These are phyloP conservation scores for Urophycis tenuis DNA, from an alignment of 2,797 vertebrate species.

Conservation along the genomic window DNA sequence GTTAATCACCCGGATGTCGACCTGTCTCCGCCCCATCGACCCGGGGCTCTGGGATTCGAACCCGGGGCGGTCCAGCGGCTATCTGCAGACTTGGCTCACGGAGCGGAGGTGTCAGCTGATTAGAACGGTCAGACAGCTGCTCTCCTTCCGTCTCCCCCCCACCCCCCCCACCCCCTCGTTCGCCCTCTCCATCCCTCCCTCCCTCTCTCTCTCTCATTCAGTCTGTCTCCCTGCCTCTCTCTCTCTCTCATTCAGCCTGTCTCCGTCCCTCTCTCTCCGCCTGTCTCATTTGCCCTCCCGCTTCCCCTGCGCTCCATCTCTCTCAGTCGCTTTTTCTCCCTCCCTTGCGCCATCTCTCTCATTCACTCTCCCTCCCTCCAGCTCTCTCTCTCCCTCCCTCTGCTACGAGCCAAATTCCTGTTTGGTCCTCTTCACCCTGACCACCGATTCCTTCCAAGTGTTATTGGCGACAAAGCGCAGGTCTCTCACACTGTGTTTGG, in stretches of 20 bases:
- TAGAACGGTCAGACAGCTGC: slow-evolving; percentile 57
- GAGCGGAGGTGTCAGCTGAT: slow-evolving; percentile 11
- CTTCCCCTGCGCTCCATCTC: no score
- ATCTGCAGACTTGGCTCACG: slow-evolving; percentile 38
- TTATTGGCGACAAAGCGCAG: slow-evolving; percentile 34
- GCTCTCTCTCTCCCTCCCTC: slow-evolving; percentile 6
- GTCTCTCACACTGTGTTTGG: slow-evolving; percentile 39
- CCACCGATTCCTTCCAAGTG: slow-evolving; percentile 45
- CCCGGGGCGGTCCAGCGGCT: slow-evolving; percentile 35
- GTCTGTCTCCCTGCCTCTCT: no score
- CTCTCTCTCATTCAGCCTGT: no score
- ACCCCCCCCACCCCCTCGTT: no score
- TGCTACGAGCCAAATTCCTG: slow-evolving; percentile 47
- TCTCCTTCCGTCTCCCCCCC: slow-evolving; percentile 29
- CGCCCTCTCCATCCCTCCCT: no score
- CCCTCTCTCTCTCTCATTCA: no score
- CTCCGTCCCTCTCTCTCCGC: no score
- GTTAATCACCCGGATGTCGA: slow-evolving; percentile 35
- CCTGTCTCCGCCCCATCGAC: slow-evolving; percentile 18
- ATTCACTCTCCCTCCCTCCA: slow-evolving; percentile 19
- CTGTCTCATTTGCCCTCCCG: not conserved
- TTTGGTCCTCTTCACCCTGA: slow-evolving; percentile 50
- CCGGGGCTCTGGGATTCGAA: slow-evolving; percentile 14
- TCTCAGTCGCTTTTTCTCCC: no score
- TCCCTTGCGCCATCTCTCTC: no score